phyloP scores from a whole-genome alignment of 2,797 vertebrate species.

The Sardinella longiceps region DNA sequence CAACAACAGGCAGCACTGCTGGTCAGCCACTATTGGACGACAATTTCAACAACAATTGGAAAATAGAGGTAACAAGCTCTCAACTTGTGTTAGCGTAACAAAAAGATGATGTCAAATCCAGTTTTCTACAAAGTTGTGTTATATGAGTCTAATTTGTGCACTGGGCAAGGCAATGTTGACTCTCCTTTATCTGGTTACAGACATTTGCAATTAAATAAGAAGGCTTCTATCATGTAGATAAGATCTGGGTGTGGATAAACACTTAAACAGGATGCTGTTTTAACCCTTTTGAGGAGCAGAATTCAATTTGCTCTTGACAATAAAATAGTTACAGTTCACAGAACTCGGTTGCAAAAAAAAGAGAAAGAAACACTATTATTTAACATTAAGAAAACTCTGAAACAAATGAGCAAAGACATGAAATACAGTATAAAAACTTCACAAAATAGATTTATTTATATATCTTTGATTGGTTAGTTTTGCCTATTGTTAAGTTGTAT shows the following conservation, averaged over 20 bases:
- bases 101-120: not conserved
- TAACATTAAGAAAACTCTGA: not conserved
- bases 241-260: slow-evolving; percentile 23
- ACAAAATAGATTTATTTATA: not conserved
- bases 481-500: not conserved
- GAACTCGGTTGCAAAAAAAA: not conserved
- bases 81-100: not conserved
- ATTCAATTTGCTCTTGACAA: not conserved
- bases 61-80: slow-evolving; percentile 50
- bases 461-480: not conserved
- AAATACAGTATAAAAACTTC: not conserved
- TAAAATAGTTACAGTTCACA: not conserved
- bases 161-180: not conserved
- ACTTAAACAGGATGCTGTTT: slow-evolving; percentile 23
- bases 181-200: not conserved
- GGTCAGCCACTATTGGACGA: slow-evolving; percentile 38
- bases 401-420: not conserved
- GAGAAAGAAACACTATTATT: not conserved
- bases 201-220: not conserved
- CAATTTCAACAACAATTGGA: slow-evolving; percentile 26
- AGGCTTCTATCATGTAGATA: not conserved
- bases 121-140: not conserved
- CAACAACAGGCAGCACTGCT: not conserved
- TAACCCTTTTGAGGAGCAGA: not conserved
- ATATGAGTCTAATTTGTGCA: not conserved